Conservation (phyloP, 2,113 vertebrate species). For the Apaloderma vittatum region DNA sequence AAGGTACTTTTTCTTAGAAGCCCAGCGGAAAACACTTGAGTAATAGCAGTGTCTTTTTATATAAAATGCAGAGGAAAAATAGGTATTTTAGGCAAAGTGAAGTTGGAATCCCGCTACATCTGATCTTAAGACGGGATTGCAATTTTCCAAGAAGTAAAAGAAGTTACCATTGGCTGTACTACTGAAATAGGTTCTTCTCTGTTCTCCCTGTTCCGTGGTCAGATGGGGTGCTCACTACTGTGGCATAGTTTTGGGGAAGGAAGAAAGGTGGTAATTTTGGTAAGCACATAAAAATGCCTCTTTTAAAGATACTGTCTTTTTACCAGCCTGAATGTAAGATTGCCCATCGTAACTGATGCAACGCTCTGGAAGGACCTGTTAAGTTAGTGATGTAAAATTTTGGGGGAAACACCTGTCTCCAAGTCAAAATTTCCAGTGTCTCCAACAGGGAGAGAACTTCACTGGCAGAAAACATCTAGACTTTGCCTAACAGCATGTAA, state of each 20-base stretch:
- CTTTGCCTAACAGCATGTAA: not conserved
- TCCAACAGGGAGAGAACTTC: not conserved
- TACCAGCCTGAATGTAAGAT: not conserved
- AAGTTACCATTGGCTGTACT: not conserved
- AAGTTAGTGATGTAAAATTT: not conserved
- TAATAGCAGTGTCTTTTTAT: conserved; percentile 2
- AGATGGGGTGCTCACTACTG: not conserved
- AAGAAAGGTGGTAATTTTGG: not conserved
- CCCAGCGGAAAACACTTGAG: conserved; percentile 26
- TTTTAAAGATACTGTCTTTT: not conserved
- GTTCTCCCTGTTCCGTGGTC: not conserved
- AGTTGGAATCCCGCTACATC: not conserved
- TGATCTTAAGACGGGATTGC: not conserved
- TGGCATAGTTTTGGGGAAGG: not conserved
- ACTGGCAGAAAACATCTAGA: not conserved
- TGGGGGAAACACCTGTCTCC: not conserved
- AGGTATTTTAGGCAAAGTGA: not conserved
- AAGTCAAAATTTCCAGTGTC: not conserved
- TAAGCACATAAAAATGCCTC: not conserved
- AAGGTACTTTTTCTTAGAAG: conserved; percentile 49
- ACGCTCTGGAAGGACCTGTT: not conserved
- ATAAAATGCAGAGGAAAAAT: not conserved
- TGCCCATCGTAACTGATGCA: not conserved
- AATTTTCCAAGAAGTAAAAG: not conserved
- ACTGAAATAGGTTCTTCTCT: not conserved